Conservation (phyloP, 2,888 invertebrate species). For the Sylvicola fuscatus region DNA sequence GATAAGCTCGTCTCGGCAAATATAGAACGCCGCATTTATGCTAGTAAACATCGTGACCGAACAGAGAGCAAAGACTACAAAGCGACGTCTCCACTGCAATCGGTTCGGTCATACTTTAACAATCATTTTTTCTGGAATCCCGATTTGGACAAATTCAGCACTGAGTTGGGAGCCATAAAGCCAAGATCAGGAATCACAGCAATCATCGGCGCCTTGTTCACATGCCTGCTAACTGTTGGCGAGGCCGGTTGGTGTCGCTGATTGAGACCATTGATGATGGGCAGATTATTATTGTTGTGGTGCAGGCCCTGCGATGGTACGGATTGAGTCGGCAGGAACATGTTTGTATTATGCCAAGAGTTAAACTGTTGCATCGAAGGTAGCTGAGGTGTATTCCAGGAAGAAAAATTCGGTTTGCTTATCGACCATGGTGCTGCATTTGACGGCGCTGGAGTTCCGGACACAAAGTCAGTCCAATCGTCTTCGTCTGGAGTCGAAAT, state of each 20-base stretch:
- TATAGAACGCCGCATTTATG: too few species aligned
- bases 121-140: conserved; percentile 24
- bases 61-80: conserved; percentile 4
- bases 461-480: conserved; percentile 35
- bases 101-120: conserved; percentile 12
- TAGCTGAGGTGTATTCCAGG: conserved; percentile 7
- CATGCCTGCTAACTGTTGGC: conserved; percentile 2
- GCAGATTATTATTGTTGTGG: conserved; percentile 8
- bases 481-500: conserved; percentile 19
- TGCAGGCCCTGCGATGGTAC: not conserved
- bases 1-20: too few species aligned
- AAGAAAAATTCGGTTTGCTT: conserved; percentile 6
- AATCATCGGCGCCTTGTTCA: conserved; percentile 25
- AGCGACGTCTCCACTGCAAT: conserved; percentile 6
- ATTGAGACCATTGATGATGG: conserved; percentile 7
- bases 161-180: conserved; percentile 28
- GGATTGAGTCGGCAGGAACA: not conserved
- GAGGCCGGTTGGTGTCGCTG: conserved; percentile 7
- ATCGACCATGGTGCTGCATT: not conserved
- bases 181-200: conserved; percentile 32
- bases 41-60: too few species aligned
- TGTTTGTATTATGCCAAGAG: not conserved
- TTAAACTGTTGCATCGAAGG: not conserved
- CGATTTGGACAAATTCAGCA: conserved; percentile 17
- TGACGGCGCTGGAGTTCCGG: conserved; percentile 20